These are phyloP conservation scores for Flabesymbios commensalis DNA, from an alignment of 2,888 invertebrate species.

Conservation along the genomic window DNA sequence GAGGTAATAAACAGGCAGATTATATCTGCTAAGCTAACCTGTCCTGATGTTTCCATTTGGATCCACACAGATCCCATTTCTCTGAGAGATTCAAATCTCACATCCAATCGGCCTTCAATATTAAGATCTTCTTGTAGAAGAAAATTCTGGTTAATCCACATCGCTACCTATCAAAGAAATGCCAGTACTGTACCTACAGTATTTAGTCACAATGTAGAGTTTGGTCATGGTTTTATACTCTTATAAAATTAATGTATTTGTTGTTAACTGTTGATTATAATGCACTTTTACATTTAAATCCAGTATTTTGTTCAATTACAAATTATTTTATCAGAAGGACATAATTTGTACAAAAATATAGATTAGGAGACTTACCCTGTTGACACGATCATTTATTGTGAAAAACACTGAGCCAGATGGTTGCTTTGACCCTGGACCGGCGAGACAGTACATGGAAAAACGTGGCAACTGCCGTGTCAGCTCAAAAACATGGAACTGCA, in stretches of 20 bases:
- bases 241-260: too few species aligned
- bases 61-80: slow-evolving; percentile 68
- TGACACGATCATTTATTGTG: slow-evolving; percentile 65
- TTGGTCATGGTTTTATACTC: too few species aligned
- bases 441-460: slow-evolving; percentile 80
- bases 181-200: too few species aligned
- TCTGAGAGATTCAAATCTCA: slow-evolving; percentile 73
- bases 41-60: slow-evolving; percentile 66
- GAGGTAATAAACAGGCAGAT: not conserved
- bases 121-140: slow-evolving; percentile 62
- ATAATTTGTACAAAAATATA: too few species aligned
- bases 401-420: slow-evolving; percentile 65
- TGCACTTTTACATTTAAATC: too few species aligned
- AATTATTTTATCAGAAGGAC: too few species aligned
- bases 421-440: slow-evolving; percentile 52
- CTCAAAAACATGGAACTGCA: slow-evolving; percentile 87
- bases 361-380: slow-evolving; percentile 62
- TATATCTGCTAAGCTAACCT: slow-evolving; percentile 40
- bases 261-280: too few species aligned
- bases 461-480: slow-evolving; percentile 82
- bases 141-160: slow-evolving; percentile 90
- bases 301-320: too few species aligned
- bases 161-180: slow-evolving; percentile 62
- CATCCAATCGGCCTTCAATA: slow-evolving; percentile 63
- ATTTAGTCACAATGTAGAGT: too few species aligned